phyloP scores from a whole-genome alignment of 2,797 vertebrate species.

The Apodemus agrarius region DNA sequence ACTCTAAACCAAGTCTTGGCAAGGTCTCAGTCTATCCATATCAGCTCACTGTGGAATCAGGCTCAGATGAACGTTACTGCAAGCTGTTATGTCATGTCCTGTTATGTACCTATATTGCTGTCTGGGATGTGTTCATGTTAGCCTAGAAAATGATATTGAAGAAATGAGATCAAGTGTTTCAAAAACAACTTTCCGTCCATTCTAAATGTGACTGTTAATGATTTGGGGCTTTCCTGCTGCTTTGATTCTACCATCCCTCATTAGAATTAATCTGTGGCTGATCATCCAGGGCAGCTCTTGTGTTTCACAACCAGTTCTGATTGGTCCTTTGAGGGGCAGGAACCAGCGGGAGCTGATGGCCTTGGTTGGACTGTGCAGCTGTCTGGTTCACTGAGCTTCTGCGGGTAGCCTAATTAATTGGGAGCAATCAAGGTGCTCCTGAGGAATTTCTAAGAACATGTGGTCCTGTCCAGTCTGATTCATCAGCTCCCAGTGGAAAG shows the following conservation, averaged over 20 bases:
- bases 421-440: constrained; percentile 67
- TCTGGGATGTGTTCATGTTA: constrained; percentile 6
- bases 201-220: constrained; percentile 26
- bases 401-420: constrained; percentile 61
- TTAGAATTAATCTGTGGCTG: constrained; percentile 57
- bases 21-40: not conserved
- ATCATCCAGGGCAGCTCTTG: constrained; percentile 53
- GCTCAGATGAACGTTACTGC: not conserved
- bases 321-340: constrained; percentile 56
- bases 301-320: constrained; percentile 38
- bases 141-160: constrained; percentile 10
- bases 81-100: not conserved
- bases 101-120: not conserved
- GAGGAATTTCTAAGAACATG: constrained; percentile 51
- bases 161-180: constrained; percentile 17
- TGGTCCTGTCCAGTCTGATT: constrained; percentile 71
- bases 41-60: not conserved
- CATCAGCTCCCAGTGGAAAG: constrained; percentile 58
- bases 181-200: constrained; percentile 29
- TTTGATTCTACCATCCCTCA: constrained; percentile 29
- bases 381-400: constrained; percentile 62
- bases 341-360: constrained; percentile 57
- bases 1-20: not conserved
- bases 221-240: constrained; percentile 29
- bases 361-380: constrained; percentile 7